phyloP scores from a whole-genome alignment of 1,140 invertebrate genomes.

The Whitmania pigra region DNA sequence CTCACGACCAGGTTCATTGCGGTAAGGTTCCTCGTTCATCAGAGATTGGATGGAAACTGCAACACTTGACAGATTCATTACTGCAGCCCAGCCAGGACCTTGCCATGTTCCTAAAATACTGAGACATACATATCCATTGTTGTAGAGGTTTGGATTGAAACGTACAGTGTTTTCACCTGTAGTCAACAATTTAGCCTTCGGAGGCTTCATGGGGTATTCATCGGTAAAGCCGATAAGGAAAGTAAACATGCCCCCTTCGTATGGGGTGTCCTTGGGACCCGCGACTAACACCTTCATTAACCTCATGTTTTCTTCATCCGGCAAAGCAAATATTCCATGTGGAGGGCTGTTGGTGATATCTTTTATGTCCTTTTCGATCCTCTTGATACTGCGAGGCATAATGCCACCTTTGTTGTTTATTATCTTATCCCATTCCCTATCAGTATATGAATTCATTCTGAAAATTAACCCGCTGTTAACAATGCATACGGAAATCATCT shows the following conservation, averaged over 20 bases:
- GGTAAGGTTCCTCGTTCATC: constrained; percentile 51
- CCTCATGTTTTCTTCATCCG: constrained; percentile 48
- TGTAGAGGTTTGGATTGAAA: constrained; percentile 54
- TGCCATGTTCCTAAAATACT: constrained; percentile 53
- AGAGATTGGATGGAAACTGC: constrained; percentile 52
- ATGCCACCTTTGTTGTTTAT: no score
- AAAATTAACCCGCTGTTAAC: no score
- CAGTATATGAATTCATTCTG: no score
- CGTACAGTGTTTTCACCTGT: constrained; percentile 50
- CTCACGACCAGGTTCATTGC: constrained; percentile 52
- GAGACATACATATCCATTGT: constrained; percentile 53
- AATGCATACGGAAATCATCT: no score
- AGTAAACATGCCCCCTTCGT: constrained; percentile 55
- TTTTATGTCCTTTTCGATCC: constrained; percentile 42
- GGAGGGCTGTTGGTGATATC: constrained; percentile 48
- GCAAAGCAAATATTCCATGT: constrained; percentile 48
- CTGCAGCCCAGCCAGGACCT: constrained; percentile 51
- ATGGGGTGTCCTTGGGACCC: constrained; percentile 54
- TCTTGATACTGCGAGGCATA: no score
- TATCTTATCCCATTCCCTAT: no score
- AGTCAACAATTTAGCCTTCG: constrained; percentile 52
- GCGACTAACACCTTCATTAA: constrained; percentile 50
- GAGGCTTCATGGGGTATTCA: constrained; percentile 46
- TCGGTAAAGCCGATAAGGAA: constrained; percentile 49
- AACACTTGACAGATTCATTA: constrained; percentile 47